Base-by-base conservation (phyloP, 2,888 invertebrate species). In the Trichopoda pennipes region DNA sequence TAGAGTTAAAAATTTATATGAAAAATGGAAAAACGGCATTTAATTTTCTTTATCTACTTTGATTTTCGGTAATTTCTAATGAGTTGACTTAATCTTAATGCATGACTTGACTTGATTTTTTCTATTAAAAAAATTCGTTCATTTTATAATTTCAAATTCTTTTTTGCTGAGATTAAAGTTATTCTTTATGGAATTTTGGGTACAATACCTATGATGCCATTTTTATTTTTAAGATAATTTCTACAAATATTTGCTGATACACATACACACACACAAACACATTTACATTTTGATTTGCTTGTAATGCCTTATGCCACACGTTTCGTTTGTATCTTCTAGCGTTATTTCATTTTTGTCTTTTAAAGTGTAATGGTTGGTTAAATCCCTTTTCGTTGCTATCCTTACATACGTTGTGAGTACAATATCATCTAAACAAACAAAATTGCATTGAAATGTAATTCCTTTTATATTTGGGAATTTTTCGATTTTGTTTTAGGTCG, bases 321-420 rank as follows among this genome's bases (percentile, higher is more conserved):
- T 32, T 32, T 9, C 19, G 0, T 19, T 23, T 19, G 9, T 51
- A 32, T 19, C 42, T 10, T 44, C n/a, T 19, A 32, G 42, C 28
- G 17, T 7, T 28, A 56, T 64, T 38, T 64, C 12, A 3, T 44
- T 61, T 55, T 56, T 49, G 61, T 49, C 16, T 32, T 17, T 63
- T 38, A 79, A 73, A 66, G 23, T 68, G 60, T 74, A 69, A 80
- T 21, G 68, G 47, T 61, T 79, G 73, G 61, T 73, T 61, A 80
- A 60, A 74, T 61, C 55, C 66, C 63, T 51, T 73, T 53, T 14
- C 14, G 12, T 49, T 12, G 16, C 17, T 55, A 28, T 17, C 38
- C 19, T 10, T 10, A 44, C 17, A 44, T 2, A 21, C 44, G 21
- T 17, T 19, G 64, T 21, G 16, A 23, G 44, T n/a, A 42, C 7